Percentiles rank a stretch among this genome's conserved stretches.
These are phyloP conservation scores for Agrypnus murinus DNA, from an alignment of 2,888 invertebrate genomes.

Conservation along the genomic window DNA sequence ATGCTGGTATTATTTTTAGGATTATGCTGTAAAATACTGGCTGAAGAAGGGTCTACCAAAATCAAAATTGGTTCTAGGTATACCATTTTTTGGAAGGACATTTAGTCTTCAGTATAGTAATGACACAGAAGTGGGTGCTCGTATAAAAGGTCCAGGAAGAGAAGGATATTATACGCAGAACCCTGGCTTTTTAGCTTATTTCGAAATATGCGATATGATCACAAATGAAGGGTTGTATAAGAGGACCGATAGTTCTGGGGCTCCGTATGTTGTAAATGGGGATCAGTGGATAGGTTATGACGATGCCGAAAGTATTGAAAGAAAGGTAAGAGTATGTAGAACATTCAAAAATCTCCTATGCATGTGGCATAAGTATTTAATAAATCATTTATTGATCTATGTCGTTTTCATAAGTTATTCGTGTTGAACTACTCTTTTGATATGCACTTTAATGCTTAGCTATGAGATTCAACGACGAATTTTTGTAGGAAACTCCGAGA, in stretches of 20 bases:
- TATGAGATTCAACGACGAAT: too few relatives aligned
- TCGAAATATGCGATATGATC: constrained; percentile 76
- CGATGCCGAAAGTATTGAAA: constrained; percentile 77
- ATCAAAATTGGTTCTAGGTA: constrained; percentile 81
- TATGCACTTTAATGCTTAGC: too few relatives aligned
- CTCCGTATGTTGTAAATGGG: constrained; percentile 79
- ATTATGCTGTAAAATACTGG: constrained; percentile 81
- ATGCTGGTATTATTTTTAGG: constrained; percentile 68
- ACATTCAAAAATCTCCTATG: too few relatives aligned
- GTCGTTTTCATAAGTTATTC: too few relatives aligned
- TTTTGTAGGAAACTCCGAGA: too few relatives aligned
- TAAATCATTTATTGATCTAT: too few relatives aligned
- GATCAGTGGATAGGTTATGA: constrained; percentile 90
- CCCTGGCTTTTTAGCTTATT: constrained; percentile 81
- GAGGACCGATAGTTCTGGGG: constrained; percentile 76
- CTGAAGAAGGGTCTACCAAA: constrained; percentile 77
- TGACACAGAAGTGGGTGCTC: constrained; percentile 74
- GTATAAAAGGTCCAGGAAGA: constrained; percentile 77
- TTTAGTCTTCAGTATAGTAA: constrained; percentile 78
- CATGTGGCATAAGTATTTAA: too few relatives aligned
- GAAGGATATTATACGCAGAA: constrained; percentile 81
- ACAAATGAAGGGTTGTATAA: constrained; percentile 65
- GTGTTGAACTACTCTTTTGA: too few relatives aligned
- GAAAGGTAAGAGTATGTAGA: constrained; percentile 76
- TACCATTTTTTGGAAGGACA: constrained; percentile 83